Conservation (phyloP, 2,113 vertebrate species). For the Prietella phreatophila region DNA sequence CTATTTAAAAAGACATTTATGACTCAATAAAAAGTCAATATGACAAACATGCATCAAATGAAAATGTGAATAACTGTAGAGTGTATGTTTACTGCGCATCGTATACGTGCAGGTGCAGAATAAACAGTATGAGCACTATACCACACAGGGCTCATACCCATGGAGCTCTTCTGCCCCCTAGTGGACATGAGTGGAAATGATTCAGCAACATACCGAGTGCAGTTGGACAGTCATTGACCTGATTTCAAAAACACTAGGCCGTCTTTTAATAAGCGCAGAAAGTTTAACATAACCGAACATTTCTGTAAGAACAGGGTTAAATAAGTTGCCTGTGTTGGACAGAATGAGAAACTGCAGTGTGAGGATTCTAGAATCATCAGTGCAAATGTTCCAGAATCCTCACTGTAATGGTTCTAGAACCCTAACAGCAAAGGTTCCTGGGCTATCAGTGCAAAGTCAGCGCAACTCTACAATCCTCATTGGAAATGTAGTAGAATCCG, state of each 20-base stretch:
- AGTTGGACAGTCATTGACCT: not conserved
- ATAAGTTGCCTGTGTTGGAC: not conserved
- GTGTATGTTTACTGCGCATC: not conserved
- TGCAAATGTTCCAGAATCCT: not conserved
- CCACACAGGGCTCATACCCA: slow-evolving; percentile 3
- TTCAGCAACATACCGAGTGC: not conserved
- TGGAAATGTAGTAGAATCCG: not conserved
- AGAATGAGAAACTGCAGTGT: not conserved
- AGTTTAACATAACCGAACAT: not conserved
- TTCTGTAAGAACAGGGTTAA: not conserved
- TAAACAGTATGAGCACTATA: not conserved
- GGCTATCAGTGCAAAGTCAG: not conserved
- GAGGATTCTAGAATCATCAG: not conserved
- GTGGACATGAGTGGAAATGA: slow-evolving; percentile 39
- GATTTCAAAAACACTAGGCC: not conserved
- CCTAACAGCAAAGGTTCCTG: not conserved
- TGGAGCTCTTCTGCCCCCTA: slow-evolving; percentile 71
- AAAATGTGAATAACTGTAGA: not conserved
- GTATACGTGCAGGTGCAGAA: too few relatives aligned
- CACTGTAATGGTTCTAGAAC: not conserved
- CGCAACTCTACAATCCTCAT: not conserved
- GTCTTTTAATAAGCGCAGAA: not conserved
- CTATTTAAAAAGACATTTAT: not conserved
- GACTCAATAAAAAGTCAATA: not conserved
- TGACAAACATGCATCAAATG: not conserved